Percentiles rank a stretch among this genome's conserved stretches.
phyloP scores from a whole-genome alignment of 2,797 vertebrate species.

The Thalassophryne amazonica region DNA sequence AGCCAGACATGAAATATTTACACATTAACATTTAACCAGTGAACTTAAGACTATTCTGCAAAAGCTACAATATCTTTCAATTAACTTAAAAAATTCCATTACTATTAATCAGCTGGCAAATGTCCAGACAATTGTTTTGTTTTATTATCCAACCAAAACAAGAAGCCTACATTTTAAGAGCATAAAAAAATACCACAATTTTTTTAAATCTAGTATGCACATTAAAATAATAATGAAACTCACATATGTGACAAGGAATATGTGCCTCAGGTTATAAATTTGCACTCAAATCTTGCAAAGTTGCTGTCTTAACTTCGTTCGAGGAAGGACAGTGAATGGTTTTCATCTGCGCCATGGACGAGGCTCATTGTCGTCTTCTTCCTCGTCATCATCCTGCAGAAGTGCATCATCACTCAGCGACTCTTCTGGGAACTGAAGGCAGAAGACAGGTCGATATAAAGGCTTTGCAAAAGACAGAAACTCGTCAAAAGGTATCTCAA shows the following conservation, averaged over 20 bases:
- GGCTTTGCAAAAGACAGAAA: background rate
- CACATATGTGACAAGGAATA: slow-evolving; percentile 70
- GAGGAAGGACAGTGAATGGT: background rate
- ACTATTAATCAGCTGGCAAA: slow-evolving; percentile 59
- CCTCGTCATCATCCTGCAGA: slow-evolving; percentile 97
- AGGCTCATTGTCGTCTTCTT: slow-evolving; percentile 96
- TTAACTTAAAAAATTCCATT: no score
- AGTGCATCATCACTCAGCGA: slow-evolving; percentile 91
- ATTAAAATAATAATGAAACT: slow-evolving; percentile 87
- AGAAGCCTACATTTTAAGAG: slow-evolving; percentile 69
- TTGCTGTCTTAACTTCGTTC: slow-evolving; percentile 26
- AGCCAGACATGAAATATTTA: slow-evolving; percentile 98
- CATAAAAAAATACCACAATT: slow-evolving; percentile 74
- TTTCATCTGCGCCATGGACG: slow-evolving; percentile 98
- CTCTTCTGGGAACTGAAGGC: slow-evolving; percentile 89
- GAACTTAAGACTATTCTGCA: slow-evolving; percentile 85
- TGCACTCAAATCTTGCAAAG: slow-evolving; percentile 39
- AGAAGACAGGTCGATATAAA: background rate
- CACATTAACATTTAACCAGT: slow-evolving; percentile 86
- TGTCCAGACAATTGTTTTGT: slow-evolving; percentile 64
- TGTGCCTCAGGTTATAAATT: slow-evolving; percentile 44
- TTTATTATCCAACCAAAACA: slow-evolving; percentile 48
- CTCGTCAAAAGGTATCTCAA: background rate
- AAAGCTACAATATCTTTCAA: slow-evolving; percentile 86
- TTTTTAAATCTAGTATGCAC: slow-evolving; percentile 79